Conservation (phyloP, 30 jellyfish, hydroid and myxozoan species). For the Haliclystus octoradiatus region DNA sequence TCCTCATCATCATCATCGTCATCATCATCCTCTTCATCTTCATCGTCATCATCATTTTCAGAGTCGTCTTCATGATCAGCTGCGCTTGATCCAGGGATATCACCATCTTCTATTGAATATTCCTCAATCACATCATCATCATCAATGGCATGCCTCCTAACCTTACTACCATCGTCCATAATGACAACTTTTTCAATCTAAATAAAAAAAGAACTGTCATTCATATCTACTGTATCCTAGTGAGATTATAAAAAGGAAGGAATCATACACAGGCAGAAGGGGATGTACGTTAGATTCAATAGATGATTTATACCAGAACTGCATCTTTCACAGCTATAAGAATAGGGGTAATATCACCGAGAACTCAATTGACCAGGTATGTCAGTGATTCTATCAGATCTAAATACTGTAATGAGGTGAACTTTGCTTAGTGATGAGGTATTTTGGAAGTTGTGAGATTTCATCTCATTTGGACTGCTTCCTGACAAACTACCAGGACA, state of each 20-base stretch:
- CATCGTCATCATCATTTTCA: slow-evolving; percentile 60
- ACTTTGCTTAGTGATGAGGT: too few relatives aligned
- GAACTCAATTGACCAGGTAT: background rate
- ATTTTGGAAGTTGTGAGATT: too few relatives aligned
- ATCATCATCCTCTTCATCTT: slow-evolving; percentile 46
- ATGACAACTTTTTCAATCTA: slow-evolving; percentile 61
- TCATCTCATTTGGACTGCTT: too few relatives aligned
- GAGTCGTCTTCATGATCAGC: slow-evolving; percentile 41
- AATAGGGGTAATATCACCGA: background rate
- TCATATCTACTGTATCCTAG: background rate
- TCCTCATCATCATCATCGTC: slow-evolving; percentile 63
- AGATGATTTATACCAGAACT: too few relatives aligned
- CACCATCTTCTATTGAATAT: slow-evolving; percentile 76
- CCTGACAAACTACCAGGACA: too few relatives aligned
- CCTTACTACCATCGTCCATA: slow-evolving; percentile 64
- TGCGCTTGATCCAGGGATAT: too few relatives aligned
- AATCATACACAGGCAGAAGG: slow-evolving; percentile 2
- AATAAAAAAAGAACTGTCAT: background rate
- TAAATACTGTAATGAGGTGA: too few relatives aligned
- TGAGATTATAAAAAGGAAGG: background rate
- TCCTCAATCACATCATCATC: slow-evolving; percentile 51
- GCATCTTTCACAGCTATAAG: too few relatives aligned
- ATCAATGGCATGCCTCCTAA: slow-evolving; percentile 41
- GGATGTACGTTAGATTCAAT: too few relatives aligned
- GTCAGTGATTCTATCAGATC: too few relatives aligned